Conservation (phyloP, 2,888 invertebrate genomes). For the Cetonia aurata region DNA sequence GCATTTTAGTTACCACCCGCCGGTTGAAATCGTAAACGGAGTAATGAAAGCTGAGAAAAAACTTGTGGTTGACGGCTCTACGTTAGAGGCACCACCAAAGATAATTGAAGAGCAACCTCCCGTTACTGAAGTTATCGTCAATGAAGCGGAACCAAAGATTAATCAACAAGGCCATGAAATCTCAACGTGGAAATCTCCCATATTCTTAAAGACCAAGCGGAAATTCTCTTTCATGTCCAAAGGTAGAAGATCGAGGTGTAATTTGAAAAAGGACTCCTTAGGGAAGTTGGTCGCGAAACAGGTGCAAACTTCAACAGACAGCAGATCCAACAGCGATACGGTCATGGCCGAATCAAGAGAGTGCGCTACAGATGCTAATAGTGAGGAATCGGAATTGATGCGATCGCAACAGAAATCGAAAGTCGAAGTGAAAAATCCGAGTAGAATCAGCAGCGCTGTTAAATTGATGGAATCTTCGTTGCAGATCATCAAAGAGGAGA, state of each 20-base stretch:
- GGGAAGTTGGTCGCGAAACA: background rate
- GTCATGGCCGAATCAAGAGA: background rate
- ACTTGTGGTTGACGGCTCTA: background rate
- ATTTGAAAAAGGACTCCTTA: conserved; percentile 11
- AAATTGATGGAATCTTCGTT: conserved; percentile 44
- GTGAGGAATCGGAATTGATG: background rate
- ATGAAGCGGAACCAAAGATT: background rate
- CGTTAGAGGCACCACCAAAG: background rate
- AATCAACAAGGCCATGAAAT: background rate
- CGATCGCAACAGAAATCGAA: conserved; percentile 14
- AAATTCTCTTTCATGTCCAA: conserved; percentile 11
- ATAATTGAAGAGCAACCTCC: background rate
- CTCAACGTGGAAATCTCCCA: background rate
- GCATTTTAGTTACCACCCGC: conserved; percentile 31
- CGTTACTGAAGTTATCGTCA: background rate
- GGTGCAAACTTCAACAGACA: conserved; percentile 30
- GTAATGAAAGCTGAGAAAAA: conserved; percentile 4
- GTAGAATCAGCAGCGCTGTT: conserved; percentile 40
- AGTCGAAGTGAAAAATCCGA: conserved; percentile 31
- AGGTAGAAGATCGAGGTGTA: background rate
- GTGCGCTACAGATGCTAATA: too few species aligned
- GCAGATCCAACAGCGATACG: conserved; percentile 15
- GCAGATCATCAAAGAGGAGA: conserved; percentile 46
- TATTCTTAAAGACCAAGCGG: conserved; percentile 26
- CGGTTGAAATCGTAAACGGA: conserved; percentile 35